Conservation (phyloP, 2,888 invertebrate genomes). For the Tetranychus truncatus region DNA sequence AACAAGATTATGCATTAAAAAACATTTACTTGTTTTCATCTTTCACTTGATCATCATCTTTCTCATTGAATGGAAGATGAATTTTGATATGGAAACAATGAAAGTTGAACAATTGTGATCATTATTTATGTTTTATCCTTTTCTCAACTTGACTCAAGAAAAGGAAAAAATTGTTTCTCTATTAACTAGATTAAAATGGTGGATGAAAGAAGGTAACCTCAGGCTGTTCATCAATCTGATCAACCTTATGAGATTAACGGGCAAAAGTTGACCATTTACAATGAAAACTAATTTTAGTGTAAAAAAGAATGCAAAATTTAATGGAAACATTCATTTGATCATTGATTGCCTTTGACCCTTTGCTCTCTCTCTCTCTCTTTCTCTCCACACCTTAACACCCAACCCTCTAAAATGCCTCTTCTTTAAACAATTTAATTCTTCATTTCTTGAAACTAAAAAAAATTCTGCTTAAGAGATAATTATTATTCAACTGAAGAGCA, state of each 20-base stretch:
- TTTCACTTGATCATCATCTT: neutral
- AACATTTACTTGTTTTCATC: neutral
- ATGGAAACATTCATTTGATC: neutral
- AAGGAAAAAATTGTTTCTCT: no score
- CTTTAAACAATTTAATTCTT: neutral
- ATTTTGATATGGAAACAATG: neutral
- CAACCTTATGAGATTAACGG: no score
- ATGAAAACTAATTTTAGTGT: neutral
- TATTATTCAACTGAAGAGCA: no score
- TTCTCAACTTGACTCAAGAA: no score
- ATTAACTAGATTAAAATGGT: no score
- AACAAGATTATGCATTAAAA: neutral
- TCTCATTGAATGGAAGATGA: neutral
- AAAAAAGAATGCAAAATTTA: neutral
- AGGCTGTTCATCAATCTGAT: no score
- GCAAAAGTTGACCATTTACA: no score
- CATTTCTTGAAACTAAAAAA: neutral
- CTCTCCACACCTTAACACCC: neutral
- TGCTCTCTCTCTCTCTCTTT: neutral
- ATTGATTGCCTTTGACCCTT: neutral
- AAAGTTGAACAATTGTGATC: neutral
- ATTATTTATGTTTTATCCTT: neutral
- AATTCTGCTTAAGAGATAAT: no score
- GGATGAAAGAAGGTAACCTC: no score
- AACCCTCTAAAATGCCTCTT: neutral